Conservation (phyloP, 2,888 invertebrate genomes). For the Ctena decussata region DNA sequence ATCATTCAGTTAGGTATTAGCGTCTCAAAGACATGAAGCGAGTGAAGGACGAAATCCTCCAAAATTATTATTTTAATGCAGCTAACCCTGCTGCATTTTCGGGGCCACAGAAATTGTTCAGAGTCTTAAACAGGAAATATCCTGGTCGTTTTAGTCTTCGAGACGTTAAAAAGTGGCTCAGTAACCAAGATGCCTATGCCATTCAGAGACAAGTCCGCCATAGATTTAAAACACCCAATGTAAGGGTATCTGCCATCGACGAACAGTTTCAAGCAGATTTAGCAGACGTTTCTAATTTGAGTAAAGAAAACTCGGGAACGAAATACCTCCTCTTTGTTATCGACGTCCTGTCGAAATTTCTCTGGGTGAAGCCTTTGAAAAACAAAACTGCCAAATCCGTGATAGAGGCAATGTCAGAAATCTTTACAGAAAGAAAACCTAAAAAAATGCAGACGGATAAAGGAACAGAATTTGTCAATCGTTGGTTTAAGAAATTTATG, state of each 20-base stretch:
- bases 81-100: slow-evolving; percentile 26
- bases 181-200: slow-evolving; percentile 39
- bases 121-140: slow-evolving; percentile 39
- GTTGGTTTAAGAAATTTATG: slow-evolving; percentile 14
- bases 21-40: too few relatives aligned
- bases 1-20: too few relatives aligned
- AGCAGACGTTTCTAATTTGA: slow-evolving; percentile 16
- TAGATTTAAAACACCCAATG: slow-evolving; percentile 30
- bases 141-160: slow-evolving; percentile 13
- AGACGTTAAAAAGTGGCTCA: slow-evolving; percentile 42
- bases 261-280: slow-evolving; percentile 40
- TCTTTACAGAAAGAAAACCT: slow-evolving; percentile 20
- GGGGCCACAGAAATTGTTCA: slow-evolving; percentile 30
- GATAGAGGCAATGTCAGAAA: slow-evolving; percentile 11
- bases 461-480: slow-evolving; percentile 29
- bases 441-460: slow-evolving; percentile 10
- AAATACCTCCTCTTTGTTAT: slow-evolving; percentile 26
- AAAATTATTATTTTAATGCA: slow-evolving; percentile 24
- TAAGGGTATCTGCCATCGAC: slow-evolving; percentile 25
- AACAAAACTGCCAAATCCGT: slow-evolving; percentile 24
- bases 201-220: slow-evolving; percentile 26
- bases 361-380: slow-evolving; percentile 23
- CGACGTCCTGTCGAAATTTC: slow-evolving; percentile 14
- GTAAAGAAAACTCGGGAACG: slow-evolving; percentile 21
- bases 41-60: too few relatives aligned